phyloP scores from a whole-genome alignment of 2,888 invertebrate genomes.

The Ophion ventricosus region DNA sequence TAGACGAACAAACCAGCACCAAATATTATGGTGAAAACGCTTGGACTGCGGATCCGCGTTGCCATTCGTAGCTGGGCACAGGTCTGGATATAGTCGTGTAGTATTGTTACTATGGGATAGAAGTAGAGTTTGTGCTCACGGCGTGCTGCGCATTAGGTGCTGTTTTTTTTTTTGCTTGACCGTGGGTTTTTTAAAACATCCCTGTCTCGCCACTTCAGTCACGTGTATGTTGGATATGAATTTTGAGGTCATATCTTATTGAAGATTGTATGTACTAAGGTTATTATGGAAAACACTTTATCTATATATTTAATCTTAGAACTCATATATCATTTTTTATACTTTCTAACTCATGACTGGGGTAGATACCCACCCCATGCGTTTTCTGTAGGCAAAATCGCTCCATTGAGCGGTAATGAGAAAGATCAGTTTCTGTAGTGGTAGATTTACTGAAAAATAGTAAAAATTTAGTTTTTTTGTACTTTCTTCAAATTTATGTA shows the following conservation, averaged over 20 bases:
- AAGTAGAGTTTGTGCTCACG: not conserved
- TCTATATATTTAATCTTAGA: no score
- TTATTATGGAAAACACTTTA: not conserved
- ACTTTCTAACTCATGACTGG: no score
- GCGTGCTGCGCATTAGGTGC: not conserved
- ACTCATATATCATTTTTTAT: no score
- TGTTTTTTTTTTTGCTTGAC: not conserved
- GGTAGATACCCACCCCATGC: no score
- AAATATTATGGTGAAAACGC: conserved; percentile 20
- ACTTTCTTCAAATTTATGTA: no score
- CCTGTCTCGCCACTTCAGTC: not conserved
- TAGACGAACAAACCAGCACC: conserved; percentile 29
- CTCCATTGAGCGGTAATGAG: no score
- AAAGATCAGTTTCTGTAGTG: no score
- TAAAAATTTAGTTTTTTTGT: no score
- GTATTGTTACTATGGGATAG: not conserved
- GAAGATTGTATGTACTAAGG: not conserved
- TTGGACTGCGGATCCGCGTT: not conserved
- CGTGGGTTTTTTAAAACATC: not conserved
- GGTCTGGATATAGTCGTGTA: not conserved
- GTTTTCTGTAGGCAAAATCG: no score
- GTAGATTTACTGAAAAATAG: no score
- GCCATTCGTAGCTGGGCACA: conserved; percentile 1
- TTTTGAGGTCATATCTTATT: not conserved
- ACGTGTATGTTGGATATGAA: not conserved